phyloP scores from a whole-genome alignment of 2,797 vertebrate genomes.

The Enteromius mattozi region DNA sequence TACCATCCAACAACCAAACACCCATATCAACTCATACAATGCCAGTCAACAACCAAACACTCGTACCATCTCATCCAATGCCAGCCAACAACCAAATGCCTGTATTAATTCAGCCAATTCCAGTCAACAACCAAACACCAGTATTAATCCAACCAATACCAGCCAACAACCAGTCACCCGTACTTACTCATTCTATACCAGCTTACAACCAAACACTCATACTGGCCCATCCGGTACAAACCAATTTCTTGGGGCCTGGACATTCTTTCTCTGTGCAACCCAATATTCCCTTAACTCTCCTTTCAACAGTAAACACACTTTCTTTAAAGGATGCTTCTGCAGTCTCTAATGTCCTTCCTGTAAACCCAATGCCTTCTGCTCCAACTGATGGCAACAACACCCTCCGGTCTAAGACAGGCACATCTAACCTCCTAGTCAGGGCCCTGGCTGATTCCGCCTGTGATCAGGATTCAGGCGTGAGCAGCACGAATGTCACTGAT shows the following conservation, averaged over 20 bases:
- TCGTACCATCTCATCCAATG: background rate
- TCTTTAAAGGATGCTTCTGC: background rate
- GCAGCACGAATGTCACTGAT: conserved; percentile 9
- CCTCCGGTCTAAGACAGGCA: background rate
- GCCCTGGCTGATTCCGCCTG: conserved; percentile 65
- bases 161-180: background rate
- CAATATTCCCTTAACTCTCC: background rate
- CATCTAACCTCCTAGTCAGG: conserved; percentile 56
- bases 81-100: background rate
- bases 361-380: background rate
- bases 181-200: conserved; percentile 15
- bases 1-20: background rate
- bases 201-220: conserved; percentile 4
- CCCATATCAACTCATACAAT: background rate
- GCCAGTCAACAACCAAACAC: background rate
- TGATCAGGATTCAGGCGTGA: conserved; percentile 39
- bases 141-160: background rate
- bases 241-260: background rate
- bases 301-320: background rate
- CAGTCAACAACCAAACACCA: background rate
- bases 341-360: background rate
- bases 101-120: background rate
- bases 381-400: background rate
- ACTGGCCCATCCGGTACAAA: conserved; percentile 31
- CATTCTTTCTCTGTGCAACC: background rate